A percentile compares a stretch with the other conserved stretches of the same genome.
Evolutionary conservation across 37 sponge, comb jelly and placozoan species (phyloP).

Genomic region (Chondrilla cf. caribensis): DNA sequence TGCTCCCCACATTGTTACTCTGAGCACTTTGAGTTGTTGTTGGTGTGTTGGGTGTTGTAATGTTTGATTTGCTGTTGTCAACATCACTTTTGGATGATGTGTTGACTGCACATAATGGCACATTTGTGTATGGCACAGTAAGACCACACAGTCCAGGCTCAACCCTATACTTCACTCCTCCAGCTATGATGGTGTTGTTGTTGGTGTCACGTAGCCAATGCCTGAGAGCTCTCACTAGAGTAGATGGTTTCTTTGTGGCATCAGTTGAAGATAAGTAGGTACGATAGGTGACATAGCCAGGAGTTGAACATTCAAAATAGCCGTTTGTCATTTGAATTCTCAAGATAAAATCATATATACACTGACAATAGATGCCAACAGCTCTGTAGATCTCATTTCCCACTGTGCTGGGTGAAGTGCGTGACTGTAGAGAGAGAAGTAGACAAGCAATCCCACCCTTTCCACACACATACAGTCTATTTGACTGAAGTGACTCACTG

Average conservation of each 20-base stretch:
- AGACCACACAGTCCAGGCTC: conserved; percentile 2
- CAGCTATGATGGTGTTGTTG: not conserved
- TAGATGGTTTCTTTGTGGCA: not conserved
- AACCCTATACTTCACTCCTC: not conserved
- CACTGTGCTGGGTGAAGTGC: not conserved
- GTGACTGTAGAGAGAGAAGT: not conserved
- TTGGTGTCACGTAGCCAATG: not conserved
- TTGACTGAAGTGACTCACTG: conserved; percentile 2
- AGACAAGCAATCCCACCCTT: too few relatives aligned
- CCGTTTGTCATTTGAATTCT: not conserved
- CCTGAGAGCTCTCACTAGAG: not conserved
- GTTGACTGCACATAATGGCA: not conserved
- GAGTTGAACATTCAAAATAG: not conserved
- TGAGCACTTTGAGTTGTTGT: not conserved
- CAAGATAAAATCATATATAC: not conserved
- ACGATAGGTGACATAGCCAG: not conserved
- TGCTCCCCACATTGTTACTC: not conserved
- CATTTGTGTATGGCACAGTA: not conserved
- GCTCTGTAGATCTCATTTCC: not conserved
- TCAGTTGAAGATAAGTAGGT: not conserved
- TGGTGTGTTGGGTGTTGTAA: too few relatives aligned
- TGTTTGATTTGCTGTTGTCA: too few relatives aligned
- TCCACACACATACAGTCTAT: too few relatives aligned
- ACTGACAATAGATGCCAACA: not conserved
- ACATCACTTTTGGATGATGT: too few relatives aligned